Evolutionary conservation across 2,888 invertebrate genomes (phyloP), one percentile per base, ranked within the genome.

Genomic region (Sycophila texana): DNA sequence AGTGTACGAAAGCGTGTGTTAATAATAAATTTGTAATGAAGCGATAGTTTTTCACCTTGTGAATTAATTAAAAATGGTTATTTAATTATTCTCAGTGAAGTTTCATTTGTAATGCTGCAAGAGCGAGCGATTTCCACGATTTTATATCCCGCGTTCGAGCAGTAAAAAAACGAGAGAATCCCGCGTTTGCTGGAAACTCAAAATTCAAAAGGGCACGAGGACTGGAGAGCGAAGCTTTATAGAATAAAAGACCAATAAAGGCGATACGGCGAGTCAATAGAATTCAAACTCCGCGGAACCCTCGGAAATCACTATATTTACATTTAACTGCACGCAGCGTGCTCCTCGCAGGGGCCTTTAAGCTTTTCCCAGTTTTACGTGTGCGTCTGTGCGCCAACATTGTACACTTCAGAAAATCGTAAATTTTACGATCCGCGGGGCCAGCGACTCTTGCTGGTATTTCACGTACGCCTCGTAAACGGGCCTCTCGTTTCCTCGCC

Each of bases 391-490:
- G 20, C 47, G 1, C 66, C 53, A 30, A 65, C 61, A 22, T 16
- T 65, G 65, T 65, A 66, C 71, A 30, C 49, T 65, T 57, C 58
- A 58, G 70, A 74, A 74, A 65, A 71, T 77, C 77, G 80, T 81
- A 77, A 77, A 77, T n/a, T 81, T 81, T 74, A 81, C 80, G 80
- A 81, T 20, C 26, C 30, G 47, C 70, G 39, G 61, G 16, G 16
- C 60, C 26, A 10, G 67, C 79, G 61, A 61, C 66, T 77, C 58
- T 72, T 77, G 20, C 72, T 74, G 73, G 78, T 60, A 67, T 20
- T 68, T 76, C 80, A 80, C 80, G 80, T 76, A 57, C 18, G 39
- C 61, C 30, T 76, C 80, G 80, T 80, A 73, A 80, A 80, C 72
- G 68, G 22, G 70, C 47, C 55, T 71, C 71, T 77, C 47, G 49